These are phyloP conservation scores for human DNA, from an alignment of 2,113 vertebrate genomes.

Conservation along the genomic window GRCh38 chr7:57563001-57563500, in stretches of 20 bases:
- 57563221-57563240: neutral
- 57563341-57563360: neutral
- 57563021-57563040: neutral
- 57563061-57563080: neutral
- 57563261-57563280: neutral
- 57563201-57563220: neutral
- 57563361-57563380: neutral
- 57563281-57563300: neutral
- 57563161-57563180: neutral
- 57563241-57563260: neutral
- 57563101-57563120: neutral
- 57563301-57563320: neutral
- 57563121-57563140: neutral
- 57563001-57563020: neutral
- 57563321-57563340: neutral
- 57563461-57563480: neutral
- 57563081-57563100: neutral
- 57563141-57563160: neutral
- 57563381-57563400: neutral
- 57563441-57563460: neutral
- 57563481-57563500: neutral
- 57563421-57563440: neutral
- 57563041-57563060: neutral
- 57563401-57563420: neutral
- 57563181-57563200: neutral